phyloP scores from a whole-genome alignment of 2,797 vertebrate genomes.

The Picus viridis region DNA sequence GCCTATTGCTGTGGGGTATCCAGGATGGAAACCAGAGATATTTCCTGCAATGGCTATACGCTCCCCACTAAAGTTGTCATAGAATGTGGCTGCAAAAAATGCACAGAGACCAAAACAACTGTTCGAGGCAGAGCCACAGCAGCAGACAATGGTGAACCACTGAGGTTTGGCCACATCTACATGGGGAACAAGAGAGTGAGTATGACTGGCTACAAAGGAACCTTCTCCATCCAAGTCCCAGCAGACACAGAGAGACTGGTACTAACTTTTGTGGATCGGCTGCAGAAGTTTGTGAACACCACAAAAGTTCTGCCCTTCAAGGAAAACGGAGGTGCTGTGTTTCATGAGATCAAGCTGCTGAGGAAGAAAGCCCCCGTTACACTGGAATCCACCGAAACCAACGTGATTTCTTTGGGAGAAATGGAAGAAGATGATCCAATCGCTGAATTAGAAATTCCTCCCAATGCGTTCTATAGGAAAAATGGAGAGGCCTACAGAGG shows the following conservation, averaged over 20 bases:
- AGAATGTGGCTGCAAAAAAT: constrained; percentile 91
- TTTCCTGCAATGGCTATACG: constrained; percentile 88
- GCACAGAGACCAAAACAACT: constrained; percentile 86
- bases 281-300: constrained; percentile 96
- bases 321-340: constrained; percentile 90
- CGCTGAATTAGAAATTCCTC: constrained; percentile 92
- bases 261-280: constrained; percentile 94
- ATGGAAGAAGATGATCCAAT: constrained; percentile 87
- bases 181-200: constrained; percentile 89
- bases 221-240: constrained; percentile 93
- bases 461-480: constrained; percentile 90
- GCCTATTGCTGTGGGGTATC: constrained; percentile 92
- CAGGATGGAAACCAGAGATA: constrained; percentile 86
- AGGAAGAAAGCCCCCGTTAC: constrained; percentile 88
- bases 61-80: constrained; percentile 89
- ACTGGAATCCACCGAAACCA: constrained; percentile 85
- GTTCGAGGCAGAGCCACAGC: constrained; percentile 91
- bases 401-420: constrained; percentile 89
- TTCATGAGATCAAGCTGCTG: constrained; percentile 93
- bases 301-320: constrained; percentile 97
- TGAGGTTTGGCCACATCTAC: constrained; percentile 96
- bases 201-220: constrained; percentile 97
- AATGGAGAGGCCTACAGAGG: constrained; percentile 92
- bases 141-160: constrained; percentile 90
- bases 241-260: constrained; percentile 90